A percentile compares a stretch with the other conserved stretches of the same genome.
These are phyloP conservation scores for Brassicogethes aeneus DNA, from an alignment of 2,888 invertebrate species.

Conservation along the genomic window DNA sequence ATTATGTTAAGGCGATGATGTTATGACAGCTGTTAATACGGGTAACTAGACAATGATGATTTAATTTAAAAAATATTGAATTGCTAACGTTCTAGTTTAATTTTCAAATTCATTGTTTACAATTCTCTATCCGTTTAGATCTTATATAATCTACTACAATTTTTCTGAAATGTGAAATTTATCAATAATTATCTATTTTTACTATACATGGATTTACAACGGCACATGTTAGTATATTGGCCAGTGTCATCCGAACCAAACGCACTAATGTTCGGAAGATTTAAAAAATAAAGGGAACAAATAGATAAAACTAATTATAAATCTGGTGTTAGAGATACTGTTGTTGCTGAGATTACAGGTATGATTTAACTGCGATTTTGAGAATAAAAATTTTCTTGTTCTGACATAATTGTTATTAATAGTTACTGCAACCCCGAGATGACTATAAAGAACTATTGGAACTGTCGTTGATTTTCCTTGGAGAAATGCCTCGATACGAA, in stretches of 20 bases:
- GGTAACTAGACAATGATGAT: neutral
- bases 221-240: neutral
- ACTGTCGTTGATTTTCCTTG: constrained; percentile 15
- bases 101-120: no score
- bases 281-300: neutral
- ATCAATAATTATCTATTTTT: neutral
- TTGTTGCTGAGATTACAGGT: neutral
- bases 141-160: no score
- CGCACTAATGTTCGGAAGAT: neutral
- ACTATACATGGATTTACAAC: neutral
- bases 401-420: neutral
- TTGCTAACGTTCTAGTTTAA: no score
- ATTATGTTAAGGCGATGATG: neutral
- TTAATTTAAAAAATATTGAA: neutral
- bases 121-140: no score
- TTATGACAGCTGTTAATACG: neutral
- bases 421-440: neutral
- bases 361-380: constrained; percentile 1
- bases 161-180: no score
- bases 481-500: constrained; percentile 8
- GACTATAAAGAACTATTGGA: neutral
- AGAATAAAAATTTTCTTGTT: neutral
- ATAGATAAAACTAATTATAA: neutral
- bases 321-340: neutral
- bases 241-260: neutral